Percentiles rank a stretch among this genome's conserved stretches.
These are phyloP conservation scores for Eulacestoma nigropectus DNA, from an alignment of 2,113 vertebrate genomes.

Conservation along the genomic window DNA sequence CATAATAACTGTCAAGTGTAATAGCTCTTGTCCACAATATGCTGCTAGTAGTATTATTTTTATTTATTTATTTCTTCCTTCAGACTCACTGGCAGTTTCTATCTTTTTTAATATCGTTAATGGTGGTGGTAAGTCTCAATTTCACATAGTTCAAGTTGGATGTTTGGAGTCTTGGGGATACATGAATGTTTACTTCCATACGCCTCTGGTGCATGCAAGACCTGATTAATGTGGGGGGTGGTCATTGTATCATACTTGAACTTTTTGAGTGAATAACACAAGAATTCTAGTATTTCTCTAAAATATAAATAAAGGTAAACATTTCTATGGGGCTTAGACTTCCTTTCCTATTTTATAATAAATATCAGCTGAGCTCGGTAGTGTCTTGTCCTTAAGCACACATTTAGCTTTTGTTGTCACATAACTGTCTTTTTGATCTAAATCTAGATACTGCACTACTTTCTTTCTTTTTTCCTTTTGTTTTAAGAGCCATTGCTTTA, in stretches of 20 bases:
- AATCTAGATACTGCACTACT: background rate
- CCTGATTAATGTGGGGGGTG: background rate
- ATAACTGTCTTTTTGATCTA: background rate
- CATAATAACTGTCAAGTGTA: background rate
- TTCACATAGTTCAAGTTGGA: background rate
- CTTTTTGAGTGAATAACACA: background rate
- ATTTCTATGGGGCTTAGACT: background rate
- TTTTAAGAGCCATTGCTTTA: background rate
- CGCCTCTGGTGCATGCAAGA: rapidly evolving
- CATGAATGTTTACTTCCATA: background rate
- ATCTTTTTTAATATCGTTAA: background rate
- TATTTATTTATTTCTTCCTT: background rate
- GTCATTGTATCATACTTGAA: background rate
- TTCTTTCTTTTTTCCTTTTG: background rate
- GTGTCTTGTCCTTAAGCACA: background rate
- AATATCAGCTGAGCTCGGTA: background rate
- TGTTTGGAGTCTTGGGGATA: background rate
- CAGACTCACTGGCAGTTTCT: background rate
- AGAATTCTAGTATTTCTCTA: background rate
- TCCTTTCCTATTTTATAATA: background rate
- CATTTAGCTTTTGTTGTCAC: background rate
- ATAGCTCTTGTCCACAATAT: background rate
- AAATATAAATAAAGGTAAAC: background rate
- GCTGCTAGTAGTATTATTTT: background rate
- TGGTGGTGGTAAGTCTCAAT: background rate